Evolutionary conservation across 2,113 vertebrate genomes (phyloP).

Genomic region (Gadus chalcogrammus): DNA sequence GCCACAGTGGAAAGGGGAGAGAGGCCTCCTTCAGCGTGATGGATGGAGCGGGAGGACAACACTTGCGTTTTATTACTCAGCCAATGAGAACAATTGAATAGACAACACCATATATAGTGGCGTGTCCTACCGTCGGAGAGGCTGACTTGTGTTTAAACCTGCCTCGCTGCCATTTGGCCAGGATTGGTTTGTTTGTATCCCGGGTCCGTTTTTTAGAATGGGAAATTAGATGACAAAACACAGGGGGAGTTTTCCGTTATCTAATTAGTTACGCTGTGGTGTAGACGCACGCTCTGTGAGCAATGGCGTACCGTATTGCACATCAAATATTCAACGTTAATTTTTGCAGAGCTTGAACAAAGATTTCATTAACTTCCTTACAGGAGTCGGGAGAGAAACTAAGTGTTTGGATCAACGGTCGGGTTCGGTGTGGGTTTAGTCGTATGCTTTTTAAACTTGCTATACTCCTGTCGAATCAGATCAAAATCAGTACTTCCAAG

Average conservation of each 20-base stretch:
- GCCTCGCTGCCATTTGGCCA: slow-evolving; percentile 12
- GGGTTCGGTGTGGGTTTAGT: slow-evolving; percentile 12
- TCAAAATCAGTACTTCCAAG: slow-evolving; percentile 1
- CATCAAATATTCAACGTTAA: slow-evolving; percentile 55
- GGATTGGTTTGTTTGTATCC: slow-evolving; percentile 6
- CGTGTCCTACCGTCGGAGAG: not conserved
- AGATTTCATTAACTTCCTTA: slow-evolving; percentile 35
- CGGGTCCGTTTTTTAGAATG: slow-evolving; percentile 7
- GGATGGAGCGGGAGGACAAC: no score
- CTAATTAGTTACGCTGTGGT: slow-evolving; percentile 35
- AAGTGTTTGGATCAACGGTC: slow-evolving; percentile 22
- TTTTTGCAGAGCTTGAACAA: slow-evolving; percentile 38
- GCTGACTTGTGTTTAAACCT: not conserved
- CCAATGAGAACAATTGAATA: no score
- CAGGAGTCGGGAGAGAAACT: slow-evolving; percentile 13
- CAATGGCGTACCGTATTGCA: slow-evolving; percentile 41
- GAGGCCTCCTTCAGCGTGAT: not conserved
- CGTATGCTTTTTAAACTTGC: not conserved
- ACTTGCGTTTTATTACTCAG: no score
- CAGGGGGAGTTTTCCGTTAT: slow-evolving; percentile 27
- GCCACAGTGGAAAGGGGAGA: not conserved
- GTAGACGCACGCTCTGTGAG: slow-evolving; percentile 29
- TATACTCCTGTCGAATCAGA: slow-evolving; percentile 4
- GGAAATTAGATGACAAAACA: slow-evolving; percentile 37
- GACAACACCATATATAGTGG: not conserved